phyloP scores from a whole-genome alignment of 2,113 vertebrate species.

The Phylloscopus trochilus region DNA sequence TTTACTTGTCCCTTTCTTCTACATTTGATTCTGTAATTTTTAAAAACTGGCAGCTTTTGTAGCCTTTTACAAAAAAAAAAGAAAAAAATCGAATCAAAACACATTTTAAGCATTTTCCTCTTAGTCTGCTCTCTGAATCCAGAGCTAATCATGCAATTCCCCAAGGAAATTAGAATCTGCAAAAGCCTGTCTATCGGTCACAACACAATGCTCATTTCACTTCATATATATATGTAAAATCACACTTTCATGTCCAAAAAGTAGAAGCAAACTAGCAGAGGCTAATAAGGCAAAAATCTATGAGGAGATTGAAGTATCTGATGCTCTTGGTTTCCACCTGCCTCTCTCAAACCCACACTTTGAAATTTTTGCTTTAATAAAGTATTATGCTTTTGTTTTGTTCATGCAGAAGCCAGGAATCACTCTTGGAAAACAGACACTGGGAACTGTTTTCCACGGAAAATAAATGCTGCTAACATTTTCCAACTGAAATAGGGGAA shows the following conservation, averaged over 20 bases:
- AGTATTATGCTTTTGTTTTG: not conserved
- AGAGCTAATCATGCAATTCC: not conserved
- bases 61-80: not conserved
- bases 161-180: not conserved
- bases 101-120: not conserved
- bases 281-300: not conserved
- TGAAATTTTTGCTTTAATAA: not conserved
- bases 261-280: not conserved
- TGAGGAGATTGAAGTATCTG: not conserved
- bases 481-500: not conserved
- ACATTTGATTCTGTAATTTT: not conserved
- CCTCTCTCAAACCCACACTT: not conserved
- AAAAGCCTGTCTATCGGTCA: not conserved
- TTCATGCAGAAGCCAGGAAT: constrained; percentile 5
- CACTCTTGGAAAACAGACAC: not conserved
- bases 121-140: not conserved
- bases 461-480: not conserved
- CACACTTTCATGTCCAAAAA: not conserved
- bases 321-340: not conserved
- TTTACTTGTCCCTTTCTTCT: not conserved
- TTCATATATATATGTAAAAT: not conserved
- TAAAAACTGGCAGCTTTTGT: not conserved
- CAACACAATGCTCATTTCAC: not conserved
- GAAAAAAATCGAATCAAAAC: not conserved
- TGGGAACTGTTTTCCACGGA: not conserved